Evolutionary conservation across 2,888 invertebrate species (phyloP), one percentile per base, ranked within the genome.

Genomic region (Brachypalpus laphriformis): DNA sequence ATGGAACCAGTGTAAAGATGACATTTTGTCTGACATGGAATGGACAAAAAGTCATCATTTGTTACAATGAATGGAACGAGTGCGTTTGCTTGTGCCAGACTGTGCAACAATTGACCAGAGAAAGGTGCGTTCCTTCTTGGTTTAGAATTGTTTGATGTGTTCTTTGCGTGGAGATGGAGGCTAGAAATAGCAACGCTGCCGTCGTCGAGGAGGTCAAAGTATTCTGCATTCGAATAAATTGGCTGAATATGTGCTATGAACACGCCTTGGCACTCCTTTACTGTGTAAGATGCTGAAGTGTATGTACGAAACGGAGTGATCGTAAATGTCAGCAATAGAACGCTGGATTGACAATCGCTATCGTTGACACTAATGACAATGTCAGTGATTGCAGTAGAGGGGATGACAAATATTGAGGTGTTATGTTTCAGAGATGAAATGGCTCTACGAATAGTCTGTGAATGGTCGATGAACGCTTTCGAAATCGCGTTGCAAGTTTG

Each of bases 21-120:
- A 88, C 89, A 90, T 89, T 90, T 90, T 90, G 90, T 90, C 87
- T 88, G 88, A 89, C 88, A 88, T 82, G 88, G 89, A 88, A 88
- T 87, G 87, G 82, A 87, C 87, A 80, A 88, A 87, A 88, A 87
- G 87, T 87, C 87, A 88, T 87, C 89, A 88, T 89, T 89, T 88
- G 88, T 89, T 89, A 87, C 72, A 57, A 47, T 59, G 82, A 78
- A 66, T 78, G 78, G 65, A 72, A 72, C 51, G 65, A 72, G 66
- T 37, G 81, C 66, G 51, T 66, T 59, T 51, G 51, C 54, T 45
- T 20, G 3, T 25, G 20, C 18, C 16, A 16, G 40, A 70, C 34
- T 61, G 61, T 75, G 54, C 81, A 49, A 82, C 65, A 82, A 65
- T 82, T 71, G 76, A 71, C 71, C 70, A 82, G 66, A 5, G 34